Evolutionary conservation across 92 coral and sea anemone genomes (phyloP).

Genomic region (Heteractis magnifica): DNA sequence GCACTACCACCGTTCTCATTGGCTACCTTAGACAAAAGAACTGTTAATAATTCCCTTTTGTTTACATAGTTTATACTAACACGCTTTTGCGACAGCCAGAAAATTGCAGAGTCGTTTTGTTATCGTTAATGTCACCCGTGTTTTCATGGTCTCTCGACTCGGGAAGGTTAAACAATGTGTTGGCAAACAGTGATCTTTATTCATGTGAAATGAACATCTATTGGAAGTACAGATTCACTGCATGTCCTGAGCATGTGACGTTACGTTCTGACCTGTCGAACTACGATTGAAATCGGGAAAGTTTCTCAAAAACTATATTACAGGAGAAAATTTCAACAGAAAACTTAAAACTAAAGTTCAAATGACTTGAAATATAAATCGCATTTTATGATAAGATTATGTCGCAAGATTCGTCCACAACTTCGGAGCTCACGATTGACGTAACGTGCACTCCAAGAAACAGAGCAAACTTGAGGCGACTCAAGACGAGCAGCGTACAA

Average conservation of each 20-base stretch:
- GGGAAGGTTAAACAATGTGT: constrained; percentile 18
- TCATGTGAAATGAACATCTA: constrained; percentile 48
- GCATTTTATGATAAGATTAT: constrained; percentile 15
- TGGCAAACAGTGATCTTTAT: constrained; percentile 31
- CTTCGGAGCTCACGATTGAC: constrained; percentile 42
- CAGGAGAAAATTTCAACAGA: background rate
- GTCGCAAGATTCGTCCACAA: constrained; percentile 32
- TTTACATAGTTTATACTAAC: constrained; percentile 8
- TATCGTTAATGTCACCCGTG: constrained; percentile 14
- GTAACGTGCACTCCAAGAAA: constrained; percentile 76
- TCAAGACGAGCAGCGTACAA: constrained; percentile 91
- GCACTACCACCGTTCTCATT: background rate
- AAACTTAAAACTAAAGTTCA: background rate
- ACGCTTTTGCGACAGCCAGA: background rate
- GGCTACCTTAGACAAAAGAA: constrained; percentile 16
- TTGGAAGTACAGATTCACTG: background rate
- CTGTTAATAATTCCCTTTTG: constrained; percentile 3
- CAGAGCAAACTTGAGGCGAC: constrained; percentile 91
- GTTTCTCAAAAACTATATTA: background rate
- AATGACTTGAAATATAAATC: background rate
- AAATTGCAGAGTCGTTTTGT: background rate
- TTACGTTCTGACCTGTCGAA: background rate
- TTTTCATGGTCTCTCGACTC: constrained; percentile 17
- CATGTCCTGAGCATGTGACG: background rate
- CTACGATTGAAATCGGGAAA: background rate